Evolutionary conservation across 2,888 invertebrate genomes (phyloP).

Genomic region (Calliscelio sp.): DNA sequence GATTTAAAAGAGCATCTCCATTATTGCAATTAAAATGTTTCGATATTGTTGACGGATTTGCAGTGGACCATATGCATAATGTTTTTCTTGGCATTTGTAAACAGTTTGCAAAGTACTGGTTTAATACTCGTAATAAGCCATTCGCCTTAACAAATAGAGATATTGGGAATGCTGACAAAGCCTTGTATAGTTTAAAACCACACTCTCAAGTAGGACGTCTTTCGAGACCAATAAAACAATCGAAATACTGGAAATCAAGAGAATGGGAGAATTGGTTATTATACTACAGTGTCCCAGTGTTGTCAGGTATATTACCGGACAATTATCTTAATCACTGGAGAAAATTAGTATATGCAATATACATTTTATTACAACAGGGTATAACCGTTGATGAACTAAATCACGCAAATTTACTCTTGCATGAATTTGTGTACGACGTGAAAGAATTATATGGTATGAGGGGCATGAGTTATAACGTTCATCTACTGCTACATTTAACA

Average conservation of each 20-base stretch:
- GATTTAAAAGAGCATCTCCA: background rate
- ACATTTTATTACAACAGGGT: background rate
- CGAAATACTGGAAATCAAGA: background rate
- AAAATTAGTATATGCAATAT: background rate
- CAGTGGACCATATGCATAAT: slow-evolving; percentile 9
- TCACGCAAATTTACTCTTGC: background rate
- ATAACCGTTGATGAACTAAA: background rate
- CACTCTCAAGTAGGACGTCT: slow-evolving; percentile 11
- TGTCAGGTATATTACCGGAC: background rate
- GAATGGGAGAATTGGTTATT: slow-evolving; percentile 1
- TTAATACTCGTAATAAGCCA: background rate
- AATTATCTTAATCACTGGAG: slow-evolving; percentile 10
- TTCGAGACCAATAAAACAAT: background rate
- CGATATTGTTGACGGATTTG: slow-evolving; percentile 6
- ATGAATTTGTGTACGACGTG: background rate
- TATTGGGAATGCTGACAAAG: background rate
- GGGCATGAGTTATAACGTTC: background rate
- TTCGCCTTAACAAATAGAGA: background rate
- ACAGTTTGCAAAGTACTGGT: slow-evolving; percentile 2
- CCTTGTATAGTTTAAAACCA: background rate
- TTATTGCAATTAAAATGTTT: background rate
- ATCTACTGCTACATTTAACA: background rate
- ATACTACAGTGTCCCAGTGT: background rate
- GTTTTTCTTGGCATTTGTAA: background rate
- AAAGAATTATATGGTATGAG: background rate